Base-by-base conservation (phyloP, 2,113 vertebrate species). In the Pyrgilauda ruficollis region DNA sequence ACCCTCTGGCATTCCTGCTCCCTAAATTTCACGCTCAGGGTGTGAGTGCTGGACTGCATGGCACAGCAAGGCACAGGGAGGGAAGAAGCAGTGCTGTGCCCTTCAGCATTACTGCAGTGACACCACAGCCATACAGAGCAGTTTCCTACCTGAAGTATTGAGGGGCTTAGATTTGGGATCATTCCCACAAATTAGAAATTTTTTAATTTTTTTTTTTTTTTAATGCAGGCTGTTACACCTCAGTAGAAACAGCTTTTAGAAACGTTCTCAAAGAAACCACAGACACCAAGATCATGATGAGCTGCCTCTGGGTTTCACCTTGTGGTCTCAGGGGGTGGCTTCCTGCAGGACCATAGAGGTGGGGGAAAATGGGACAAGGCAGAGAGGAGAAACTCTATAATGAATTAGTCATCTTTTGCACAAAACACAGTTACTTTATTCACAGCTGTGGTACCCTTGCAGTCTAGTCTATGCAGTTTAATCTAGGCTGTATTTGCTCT, bases 31-130 rank as follows among this genome's bases (percentile, higher is more conserved):
- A 13, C 12, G 21, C 56, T 47, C 23, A 2, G 46, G 17, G 22
- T 43, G 63, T 4, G 31, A 75, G 72, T 4, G 27, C 12, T 21
- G 59, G 49, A 28, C 47, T 62, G 50, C 24, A 3, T 0, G 0
- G 50, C 7, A 1, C 30, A 18, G 68, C 50, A 43, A 31, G 37
- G 26, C 30, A 10, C 12, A 15, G 12, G 26, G 8, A 49, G n/a
- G n/a, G 39, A 66, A 61, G 50, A 4, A 80, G 24, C 24, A 27
- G 73, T 0, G 0, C 63, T 43, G 23, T 68, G 39, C 49, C 7
- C 2, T 15, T 53, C 56, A 66, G 46, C 49, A 3, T 27, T 10
- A 2, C 35, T 58, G 53, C 59, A 73, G 41, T 3, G 7, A 28
- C 41, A 44, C 21, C 41, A 8, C 47, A 33, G 46, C 31, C 2